A percentile compares a stretch with the other conserved stretches of the same genome.
Conservation (phyloP, 2,797 vertebrate species). For the Mus caroli region DNA sequence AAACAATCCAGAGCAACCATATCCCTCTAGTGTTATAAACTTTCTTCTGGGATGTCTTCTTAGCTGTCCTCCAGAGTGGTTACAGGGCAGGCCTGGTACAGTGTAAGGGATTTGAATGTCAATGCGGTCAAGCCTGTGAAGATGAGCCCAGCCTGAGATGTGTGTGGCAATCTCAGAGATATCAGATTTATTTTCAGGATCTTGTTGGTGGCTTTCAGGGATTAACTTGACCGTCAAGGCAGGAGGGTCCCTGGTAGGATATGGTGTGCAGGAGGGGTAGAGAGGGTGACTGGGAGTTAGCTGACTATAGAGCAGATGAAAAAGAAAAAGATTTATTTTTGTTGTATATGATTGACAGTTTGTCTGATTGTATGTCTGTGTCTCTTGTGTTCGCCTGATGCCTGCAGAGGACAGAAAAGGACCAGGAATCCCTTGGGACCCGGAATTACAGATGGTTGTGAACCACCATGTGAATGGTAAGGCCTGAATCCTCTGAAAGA, state of each 20-base stretch:
- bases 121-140: background rate
- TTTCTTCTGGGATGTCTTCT: background rate
- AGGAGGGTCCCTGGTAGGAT: background rate
- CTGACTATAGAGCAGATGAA: background rate
- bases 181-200: background rate
- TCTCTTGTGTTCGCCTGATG: background rate
- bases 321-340: background rate
- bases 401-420: background rate
- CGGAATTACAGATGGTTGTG: background rate
- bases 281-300: background rate
- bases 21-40: background rate
- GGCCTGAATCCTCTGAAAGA: background rate
- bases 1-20: background rate
- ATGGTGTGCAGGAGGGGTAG: too few species aligned
- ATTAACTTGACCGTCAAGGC: background rate
- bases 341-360: background rate
- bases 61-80: background rate
- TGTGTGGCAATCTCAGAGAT: background rate
- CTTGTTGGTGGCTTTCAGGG: background rate
- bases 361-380: background rate
- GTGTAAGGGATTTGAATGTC: background rate
- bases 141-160: fast-evolving
- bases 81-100: background rate
- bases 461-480: background rate
- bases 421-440: background rate